A percentile compares a stretch with the other conserved stretches of the same genome.
Evolutionary conservation across 2,888 invertebrate genomes (phyloP).

Genomic region (Pterostichus madidus): DNA sequence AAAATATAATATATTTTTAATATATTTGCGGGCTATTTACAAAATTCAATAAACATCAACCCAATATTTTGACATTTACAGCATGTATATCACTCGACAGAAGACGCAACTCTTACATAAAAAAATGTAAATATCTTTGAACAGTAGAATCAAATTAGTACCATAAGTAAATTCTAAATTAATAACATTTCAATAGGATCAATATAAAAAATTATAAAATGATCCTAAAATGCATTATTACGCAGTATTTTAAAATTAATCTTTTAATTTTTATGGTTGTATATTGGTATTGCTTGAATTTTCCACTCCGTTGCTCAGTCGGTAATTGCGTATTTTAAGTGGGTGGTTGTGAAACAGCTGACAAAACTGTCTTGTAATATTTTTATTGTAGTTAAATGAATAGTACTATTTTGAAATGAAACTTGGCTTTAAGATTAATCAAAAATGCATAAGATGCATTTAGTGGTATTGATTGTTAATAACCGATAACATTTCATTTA

Average conservation of each 20-base stretch:
- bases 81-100: neutral
- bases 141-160: neutral
- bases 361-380: constrained; percentile 30
- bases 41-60: constrained; percentile 46
- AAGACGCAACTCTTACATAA: neutral
- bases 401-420: constrained; percentile 31
- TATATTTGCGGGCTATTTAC: constrained; percentile 12
- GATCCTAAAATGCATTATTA: neutral
- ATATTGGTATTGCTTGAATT: neutral
- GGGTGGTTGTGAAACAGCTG: constrained; percentile 61
- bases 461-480: constrained; percentile 10
- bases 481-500: constrained; percentile 44
- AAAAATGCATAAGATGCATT: constrained; percentile 50
- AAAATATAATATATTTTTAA: neutral
- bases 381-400: constrained; percentile 42
- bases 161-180: neutral
- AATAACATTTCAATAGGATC: neutral
- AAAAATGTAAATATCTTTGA: neutral
- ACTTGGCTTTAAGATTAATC: constrained; percentile 20
- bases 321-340: constrained; percentile 56
- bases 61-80: constrained; percentile 21
- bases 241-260: neutral
- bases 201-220: neutral
- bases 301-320: constrained; percentile 24
- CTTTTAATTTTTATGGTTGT: neutral